Conservation (phyloP, 2,888 invertebrate species). For the Ellobium chinense region DNA sequence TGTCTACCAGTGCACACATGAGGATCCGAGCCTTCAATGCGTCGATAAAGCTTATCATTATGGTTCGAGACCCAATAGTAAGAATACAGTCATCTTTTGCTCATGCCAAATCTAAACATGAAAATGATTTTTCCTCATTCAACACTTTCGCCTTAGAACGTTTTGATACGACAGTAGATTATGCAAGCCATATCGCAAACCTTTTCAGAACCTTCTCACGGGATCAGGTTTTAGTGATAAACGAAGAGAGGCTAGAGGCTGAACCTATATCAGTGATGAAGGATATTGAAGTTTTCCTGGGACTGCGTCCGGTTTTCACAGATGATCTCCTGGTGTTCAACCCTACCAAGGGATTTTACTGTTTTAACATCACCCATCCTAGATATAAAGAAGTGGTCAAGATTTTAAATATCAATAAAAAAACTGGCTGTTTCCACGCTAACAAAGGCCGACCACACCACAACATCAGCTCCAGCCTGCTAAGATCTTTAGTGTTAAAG, state of each 20-base stretch:
- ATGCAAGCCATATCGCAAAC: not conserved
- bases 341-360: constrained; percentile 23
- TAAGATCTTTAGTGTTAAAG: not conserved
- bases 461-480: not conserved
- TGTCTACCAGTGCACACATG: constrained; percentile 96
- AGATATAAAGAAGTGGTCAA: not conserved
- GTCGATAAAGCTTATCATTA: constrained; percentile 91
- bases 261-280: constrained; percentile 8
- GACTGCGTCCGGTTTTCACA: not conserved
- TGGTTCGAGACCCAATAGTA: constrained; percentile 97
- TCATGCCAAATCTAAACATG: constrained; percentile 84
- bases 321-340: constrained; percentile 16
- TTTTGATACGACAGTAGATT: not conserved
- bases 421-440: not conserved
- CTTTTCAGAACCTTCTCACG: not conserved
- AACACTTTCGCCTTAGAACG: not conserved
- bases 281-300: not conserved
- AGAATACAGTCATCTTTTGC: constrained; percentile 98
- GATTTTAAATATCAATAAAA: not conserved
- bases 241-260: constrained; percentile 12
- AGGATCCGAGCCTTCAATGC: constrained; percentile 96
- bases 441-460: constrained; percentile 21
- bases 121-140: too few species aligned
- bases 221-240: not conserved
- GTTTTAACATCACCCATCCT: constrained; percentile 7